phyloP scores from a whole-genome alignment of 2,113 vertebrate genomes.

The Nerophis lumbriciformis region DNA sequence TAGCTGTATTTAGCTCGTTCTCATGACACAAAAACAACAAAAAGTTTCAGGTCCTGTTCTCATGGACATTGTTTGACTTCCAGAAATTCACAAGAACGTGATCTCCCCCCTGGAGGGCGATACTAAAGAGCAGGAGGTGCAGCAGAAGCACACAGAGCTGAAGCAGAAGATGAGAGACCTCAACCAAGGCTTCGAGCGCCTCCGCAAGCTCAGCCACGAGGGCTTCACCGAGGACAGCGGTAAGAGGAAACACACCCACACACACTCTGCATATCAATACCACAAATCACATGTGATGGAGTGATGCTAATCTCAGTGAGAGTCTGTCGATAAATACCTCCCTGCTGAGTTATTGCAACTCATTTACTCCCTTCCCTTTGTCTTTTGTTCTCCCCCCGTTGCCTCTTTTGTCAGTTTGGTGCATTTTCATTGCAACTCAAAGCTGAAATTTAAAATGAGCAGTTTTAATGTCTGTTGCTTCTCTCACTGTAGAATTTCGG shows the following conservation, averaged over 20 bases:
- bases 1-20: no score
- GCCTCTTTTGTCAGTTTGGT: not conserved
- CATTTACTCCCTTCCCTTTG: not conserved
- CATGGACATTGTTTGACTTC: not conserved
- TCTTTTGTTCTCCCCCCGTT: not conserved
- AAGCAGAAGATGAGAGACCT: constrained; percentile 84
- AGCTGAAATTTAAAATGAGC: constrained; percentile 7
- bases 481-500: constrained; percentile 77
- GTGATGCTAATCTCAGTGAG: constrained; percentile 5
- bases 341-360: constrained; percentile 16
- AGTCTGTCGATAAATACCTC: constrained; percentile 10
- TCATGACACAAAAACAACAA: no score
- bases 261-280: constrained; percentile 9
- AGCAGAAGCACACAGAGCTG: constrained; percentile 82
- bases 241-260: constrained; percentile 46
- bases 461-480: constrained; percentile 1
- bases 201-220: constrained; percentile 85
- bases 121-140: constrained; percentile 72
- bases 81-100: constrained; percentile 86
- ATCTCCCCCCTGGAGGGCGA: constrained; percentile 77
- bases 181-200: constrained; percentile 86
- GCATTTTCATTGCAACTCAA: not conserved
- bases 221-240: constrained; percentile 81
- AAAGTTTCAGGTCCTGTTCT: no score
- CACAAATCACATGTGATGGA: not conserved